These are phyloP conservation scores for Macrostomum cliftonense DNA, from an alignment of 2,888 invertebrate genomes.

Conservation along the genomic window DNA sequence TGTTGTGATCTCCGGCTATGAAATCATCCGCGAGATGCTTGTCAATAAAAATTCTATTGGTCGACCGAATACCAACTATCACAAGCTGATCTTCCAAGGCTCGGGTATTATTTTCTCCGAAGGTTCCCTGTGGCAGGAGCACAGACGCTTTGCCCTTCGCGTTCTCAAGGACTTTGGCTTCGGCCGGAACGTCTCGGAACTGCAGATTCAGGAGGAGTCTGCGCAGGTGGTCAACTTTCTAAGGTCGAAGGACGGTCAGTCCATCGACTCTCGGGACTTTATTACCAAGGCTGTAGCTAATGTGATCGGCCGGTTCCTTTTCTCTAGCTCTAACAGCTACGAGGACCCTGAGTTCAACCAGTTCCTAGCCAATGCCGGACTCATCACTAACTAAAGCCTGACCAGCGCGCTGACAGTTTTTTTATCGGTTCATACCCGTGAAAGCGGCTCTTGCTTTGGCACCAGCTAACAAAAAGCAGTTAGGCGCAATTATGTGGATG, in stretches of 20 bases:
- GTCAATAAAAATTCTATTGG: neutral
- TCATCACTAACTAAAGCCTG: neutral
- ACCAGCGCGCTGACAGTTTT: too few relatives aligned
- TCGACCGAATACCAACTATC: neutral
- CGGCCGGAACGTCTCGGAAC: constrained; percentile 1
- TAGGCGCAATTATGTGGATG: too few relatives aligned
- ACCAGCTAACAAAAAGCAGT: too few relatives aligned
- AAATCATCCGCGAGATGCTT: too few relatives aligned
- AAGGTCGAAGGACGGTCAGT: too few relatives aligned
- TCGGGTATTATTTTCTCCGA: constrained; percentile 2
- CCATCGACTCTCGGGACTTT: too few relatives aligned
- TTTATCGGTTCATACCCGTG: too few relatives aligned
- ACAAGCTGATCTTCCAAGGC: neutral
- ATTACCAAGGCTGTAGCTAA: neutral
- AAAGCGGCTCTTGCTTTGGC: too few relatives aligned
- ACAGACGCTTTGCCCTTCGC: constrained; percentile 5
- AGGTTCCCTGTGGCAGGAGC: constrained; percentile 5
- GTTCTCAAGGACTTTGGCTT: constrained; percentile 7
- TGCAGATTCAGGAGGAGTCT: neutral
- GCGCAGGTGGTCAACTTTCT: too few relatives aligned
- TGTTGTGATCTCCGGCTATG: too few relatives aligned
- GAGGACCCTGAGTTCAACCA: constrained; percentile 16
- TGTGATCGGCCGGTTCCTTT: neutral
- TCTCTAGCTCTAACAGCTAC: constrained; percentile 11
- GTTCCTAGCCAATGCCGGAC: constrained; percentile 15